phyloP scores from a whole-genome alignment of 2,797 vertebrate genomes.

The Pagetopsis macropterus region DNA sequence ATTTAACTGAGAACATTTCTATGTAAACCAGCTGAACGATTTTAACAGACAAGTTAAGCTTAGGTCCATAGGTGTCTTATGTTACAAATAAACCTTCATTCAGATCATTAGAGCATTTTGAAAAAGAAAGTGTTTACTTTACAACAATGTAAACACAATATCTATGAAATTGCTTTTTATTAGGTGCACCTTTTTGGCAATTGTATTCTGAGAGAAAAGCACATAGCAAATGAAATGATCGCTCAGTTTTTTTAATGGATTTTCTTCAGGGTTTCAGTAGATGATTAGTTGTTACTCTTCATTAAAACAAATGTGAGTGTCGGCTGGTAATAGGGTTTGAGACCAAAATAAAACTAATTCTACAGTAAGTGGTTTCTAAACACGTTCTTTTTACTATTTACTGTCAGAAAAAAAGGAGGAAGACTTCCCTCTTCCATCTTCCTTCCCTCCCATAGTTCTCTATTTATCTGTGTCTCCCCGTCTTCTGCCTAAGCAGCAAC shows the following conservation, averaged over 20 bases:
- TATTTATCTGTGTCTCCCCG: constrained; percentile 12
- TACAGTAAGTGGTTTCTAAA: not conserved
- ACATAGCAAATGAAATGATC: not conserved
- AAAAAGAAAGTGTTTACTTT: not conserved
- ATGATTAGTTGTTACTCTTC: not conserved
- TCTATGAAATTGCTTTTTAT: not conserved
- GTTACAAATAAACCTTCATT: not conserved
- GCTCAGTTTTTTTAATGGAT: not conserved
- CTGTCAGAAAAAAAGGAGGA: not conserved
- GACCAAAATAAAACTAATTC: constrained; percentile 6
- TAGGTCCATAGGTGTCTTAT: not conserved
- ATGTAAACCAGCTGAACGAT: not conserved
- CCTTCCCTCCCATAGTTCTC: not conserved
- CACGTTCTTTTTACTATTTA: not conserved
- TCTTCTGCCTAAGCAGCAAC: constrained; percentile 15
- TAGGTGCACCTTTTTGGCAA: not conserved
- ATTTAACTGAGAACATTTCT: not conserved
- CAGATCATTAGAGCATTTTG: not conserved
- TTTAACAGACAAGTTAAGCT: not conserved
- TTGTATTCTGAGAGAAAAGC: not conserved
- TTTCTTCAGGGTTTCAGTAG: not conserved
- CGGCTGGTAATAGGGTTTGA: constrained; percentile 3
- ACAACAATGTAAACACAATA: not conserved
- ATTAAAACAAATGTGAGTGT: constrained; percentile 18
- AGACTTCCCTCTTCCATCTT: constrained; percentile 12